Percentiles rank a stretch among this genome's conserved stretches.
phyloP scores from a whole-genome alignment of 2,797 vertebrate species.

The Emydoidea blandingii region DNA sequence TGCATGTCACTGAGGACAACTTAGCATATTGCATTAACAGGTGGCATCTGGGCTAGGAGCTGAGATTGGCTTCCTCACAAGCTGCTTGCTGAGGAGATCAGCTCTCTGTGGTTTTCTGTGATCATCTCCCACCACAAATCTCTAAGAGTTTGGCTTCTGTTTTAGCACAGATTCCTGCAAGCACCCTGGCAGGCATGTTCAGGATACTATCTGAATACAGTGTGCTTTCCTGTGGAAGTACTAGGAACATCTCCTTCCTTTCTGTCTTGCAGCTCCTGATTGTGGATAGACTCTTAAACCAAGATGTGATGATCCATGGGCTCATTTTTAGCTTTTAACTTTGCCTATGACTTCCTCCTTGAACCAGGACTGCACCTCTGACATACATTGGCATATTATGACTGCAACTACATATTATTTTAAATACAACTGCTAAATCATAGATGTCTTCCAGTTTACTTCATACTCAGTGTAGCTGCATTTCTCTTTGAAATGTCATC shows the following conservation, averaged over 20 bases:
- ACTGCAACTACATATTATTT: not conserved
- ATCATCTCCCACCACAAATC: not conserved
- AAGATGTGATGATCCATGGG: not conserved
- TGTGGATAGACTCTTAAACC: not conserved
- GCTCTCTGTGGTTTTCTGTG: not conserved
- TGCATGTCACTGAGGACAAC: not conserved
- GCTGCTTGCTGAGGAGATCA: not conserved
- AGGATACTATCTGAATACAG: not conserved
- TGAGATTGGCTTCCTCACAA: not conserved
- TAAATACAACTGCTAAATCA: not conserved
- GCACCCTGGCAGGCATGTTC: not conserved
- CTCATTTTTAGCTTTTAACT: not conserved
- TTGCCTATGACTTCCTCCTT: not conserved
- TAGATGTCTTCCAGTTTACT: not conserved
- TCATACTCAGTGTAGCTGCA: not conserved
- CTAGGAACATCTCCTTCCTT: not conserved
- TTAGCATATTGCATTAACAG: not conserved
- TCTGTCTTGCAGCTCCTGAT: not conserved
- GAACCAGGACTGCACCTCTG: not conserved
- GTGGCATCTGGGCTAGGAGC: not conserved
- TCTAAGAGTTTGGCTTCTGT: not conserved
- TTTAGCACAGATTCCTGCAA: not conserved
- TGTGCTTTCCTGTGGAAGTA: not conserved
- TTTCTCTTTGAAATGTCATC: not conserved
- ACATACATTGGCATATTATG: not conserved